phyloP scores from a whole-genome alignment of 2,113 vertebrate species.

The Antechinus flavipes region DNA sequence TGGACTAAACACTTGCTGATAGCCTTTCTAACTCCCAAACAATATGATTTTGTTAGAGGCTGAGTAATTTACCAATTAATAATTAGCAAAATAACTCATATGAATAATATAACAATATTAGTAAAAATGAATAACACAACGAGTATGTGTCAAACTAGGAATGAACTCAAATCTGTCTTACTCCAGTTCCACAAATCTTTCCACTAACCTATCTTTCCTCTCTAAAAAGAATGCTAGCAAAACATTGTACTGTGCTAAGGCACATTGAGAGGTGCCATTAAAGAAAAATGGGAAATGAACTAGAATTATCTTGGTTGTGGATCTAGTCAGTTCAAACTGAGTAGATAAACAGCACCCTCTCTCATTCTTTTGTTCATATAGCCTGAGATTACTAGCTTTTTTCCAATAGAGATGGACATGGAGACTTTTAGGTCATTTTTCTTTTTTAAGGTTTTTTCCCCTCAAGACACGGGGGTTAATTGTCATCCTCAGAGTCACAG shows the following conservation, averaged over 20 bases:
- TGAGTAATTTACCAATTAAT: not conserved
- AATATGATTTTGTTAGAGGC: not conserved
- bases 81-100: too few relatives aligned
- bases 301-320: not conserved
- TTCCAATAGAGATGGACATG: not conserved
- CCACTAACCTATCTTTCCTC: not conserved
- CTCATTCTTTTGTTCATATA: not conserved
- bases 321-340: not conserved
- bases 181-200: not conserved
- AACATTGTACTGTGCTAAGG: not conserved
- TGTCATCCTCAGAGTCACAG: too few relatives aligned
- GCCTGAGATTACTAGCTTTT: not conserved
- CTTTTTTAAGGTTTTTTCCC: too few relatives aligned
- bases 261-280: not conserved
- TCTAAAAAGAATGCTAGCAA: not conserved
- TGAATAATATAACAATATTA: too few relatives aligned
- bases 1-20: not conserved
- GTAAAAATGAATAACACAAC: not conserved
- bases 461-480: too few relatives aligned
- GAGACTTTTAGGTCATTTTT: not conserved
- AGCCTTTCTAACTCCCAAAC: not conserved
- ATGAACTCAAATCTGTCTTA: not conserved
- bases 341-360: not conserved
- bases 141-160: not conserved
- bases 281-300: not conserved